A percentile compares a stretch with the other conserved stretches of the same genome.
Conservation (phyloP, 2,113 vertebrate species). For the Nycticryphes semicollaris region DNA sequence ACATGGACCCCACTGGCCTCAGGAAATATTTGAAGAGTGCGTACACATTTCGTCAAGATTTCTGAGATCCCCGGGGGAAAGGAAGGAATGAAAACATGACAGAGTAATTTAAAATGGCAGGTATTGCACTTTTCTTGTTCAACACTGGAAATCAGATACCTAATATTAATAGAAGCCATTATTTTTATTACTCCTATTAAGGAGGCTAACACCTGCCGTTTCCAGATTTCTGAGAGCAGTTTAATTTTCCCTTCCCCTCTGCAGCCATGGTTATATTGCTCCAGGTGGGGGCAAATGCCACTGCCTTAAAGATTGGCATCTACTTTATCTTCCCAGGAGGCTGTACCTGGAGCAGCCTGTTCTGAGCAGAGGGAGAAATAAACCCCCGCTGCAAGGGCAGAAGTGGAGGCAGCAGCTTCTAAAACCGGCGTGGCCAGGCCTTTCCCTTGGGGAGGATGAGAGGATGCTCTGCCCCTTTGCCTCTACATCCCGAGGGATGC, state of each 20-base stretch:
- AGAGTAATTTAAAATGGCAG: conserved; percentile 79
- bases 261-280: conserved; percentile 29
- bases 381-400: not conserved
- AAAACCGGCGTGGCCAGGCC: not conserved
- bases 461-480: not conserved
- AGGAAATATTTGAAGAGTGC: conserved; percentile 80
- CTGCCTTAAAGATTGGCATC: conserved; percentile 45
- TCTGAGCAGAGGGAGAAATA: not conserved
- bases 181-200: conserved; percentile 66
- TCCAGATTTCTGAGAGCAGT: conserved; percentile 45
- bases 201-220: conserved; percentile 49
- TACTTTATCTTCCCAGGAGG: not conserved
- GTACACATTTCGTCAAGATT: conserved; percentile 77
- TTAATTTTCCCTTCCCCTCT: conserved; percentile 54
- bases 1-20: conserved; percentile 79
- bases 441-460: not conserved
- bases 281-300: not conserved
- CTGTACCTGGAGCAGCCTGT: not conserved
- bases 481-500: too few species aligned
- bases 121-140: conserved; percentile 67
- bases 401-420: not conserved
- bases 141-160: conserved; percentile 70
- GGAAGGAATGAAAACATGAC: conserved; percentile 74
- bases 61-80: conserved; percentile 71
- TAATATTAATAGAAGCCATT: conserved; percentile 67